These are phyloP conservation scores for Thaumatotibia leucotreta DNA, from an alignment of 1,140 invertebrate species.

Conservation along the genomic window DNA sequence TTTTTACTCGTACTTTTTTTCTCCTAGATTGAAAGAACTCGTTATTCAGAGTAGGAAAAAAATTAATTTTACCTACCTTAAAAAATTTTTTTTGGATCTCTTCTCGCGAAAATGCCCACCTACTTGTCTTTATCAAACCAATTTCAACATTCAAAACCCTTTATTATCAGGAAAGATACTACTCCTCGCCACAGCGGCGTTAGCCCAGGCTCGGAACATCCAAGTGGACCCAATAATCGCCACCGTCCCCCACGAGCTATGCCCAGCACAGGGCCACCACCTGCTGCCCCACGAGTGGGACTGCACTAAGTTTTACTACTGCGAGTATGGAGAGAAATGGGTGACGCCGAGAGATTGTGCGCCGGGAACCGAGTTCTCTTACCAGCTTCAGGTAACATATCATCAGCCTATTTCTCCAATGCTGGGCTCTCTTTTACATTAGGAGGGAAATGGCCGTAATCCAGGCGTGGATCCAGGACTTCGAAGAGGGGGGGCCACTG, in stretches of 20 bases:
- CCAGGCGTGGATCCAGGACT: no score
- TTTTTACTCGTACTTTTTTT: no score
- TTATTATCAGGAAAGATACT: constrained; percentile 36
- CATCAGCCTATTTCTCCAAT: no score
- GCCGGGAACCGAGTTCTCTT: constrained; percentile 46
- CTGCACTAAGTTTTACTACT: constrained; percentile 60
- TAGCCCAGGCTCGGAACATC: constrained; percentile 27
- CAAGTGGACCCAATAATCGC: neutral
- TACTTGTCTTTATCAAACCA: neutral
- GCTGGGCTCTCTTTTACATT: no score
- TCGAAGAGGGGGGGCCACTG: no score
- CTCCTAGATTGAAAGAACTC: no score
- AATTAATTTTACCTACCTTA: no score
- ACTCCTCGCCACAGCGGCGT: constrained; percentile 30
- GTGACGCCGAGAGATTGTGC: constrained; percentile 33
- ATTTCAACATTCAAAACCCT: neutral
- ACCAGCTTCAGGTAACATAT: constrained; percentile 38
- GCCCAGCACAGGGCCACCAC: constrained; percentile 28
- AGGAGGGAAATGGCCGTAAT: no score
- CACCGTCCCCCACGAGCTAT: neutral
- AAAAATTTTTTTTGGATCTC: no score
- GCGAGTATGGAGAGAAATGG: constrained; percentile 41
- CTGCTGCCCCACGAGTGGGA: constrained; percentile 54
- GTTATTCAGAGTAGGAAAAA: no score
- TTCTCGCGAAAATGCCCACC: no score